Evolutionary conservation across 2,113 vertebrate genomes (phyloP), one percentile per base, ranked within the genome.

Genomic region (Phalacrocorax pelagicus): DNA sequence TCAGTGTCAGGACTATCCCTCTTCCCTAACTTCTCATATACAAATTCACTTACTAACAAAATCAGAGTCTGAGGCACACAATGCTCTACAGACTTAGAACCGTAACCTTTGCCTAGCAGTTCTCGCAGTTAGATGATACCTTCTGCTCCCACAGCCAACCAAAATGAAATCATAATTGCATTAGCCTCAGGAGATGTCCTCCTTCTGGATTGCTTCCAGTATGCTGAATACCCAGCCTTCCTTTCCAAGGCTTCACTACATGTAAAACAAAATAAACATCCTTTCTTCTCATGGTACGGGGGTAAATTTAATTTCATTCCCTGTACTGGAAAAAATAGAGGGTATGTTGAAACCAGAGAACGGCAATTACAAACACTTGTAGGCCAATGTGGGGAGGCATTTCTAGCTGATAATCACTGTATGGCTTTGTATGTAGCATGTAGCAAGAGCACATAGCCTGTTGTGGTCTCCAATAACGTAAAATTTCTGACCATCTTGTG

Each of bases 201-300:
- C 20, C 42, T 87, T 11, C 77, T 95, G 89, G 89, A 94, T 8
- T 77, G 36, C n/a, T 87, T 89, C 69, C 96, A 94, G 70, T 11
- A 21, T 4, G n/a, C n/a, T 79, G 49, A 91, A 65, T 66, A 69
- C 51, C 58, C 58, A 94, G 40, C 44, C 66, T 82, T 91, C 70
- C 42, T 95, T 81, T 65, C 74, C 63, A 62, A 88, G 66, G 32
- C 21, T 82, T 89, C 26, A 5, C 18, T 66, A n/a, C 46, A 24
- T 55, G 46, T 34, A 57, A 83, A 92, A 47, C 44, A 89, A 91
- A 83, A 94, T 36, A 47, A 78, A 82, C 29, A 74, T 80, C n/a
- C 46, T 85, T 66, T 81, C 40, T 65, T 85, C 49, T 82, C 49
- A 49, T 85, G 70, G 10, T 38, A 74, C 20, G 7, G 46, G 30